These are phyloP conservation scores for Oscheius sp. DNA, from an alignment of 1,140 invertebrate genomes.

Conservation along the genomic window DNA sequence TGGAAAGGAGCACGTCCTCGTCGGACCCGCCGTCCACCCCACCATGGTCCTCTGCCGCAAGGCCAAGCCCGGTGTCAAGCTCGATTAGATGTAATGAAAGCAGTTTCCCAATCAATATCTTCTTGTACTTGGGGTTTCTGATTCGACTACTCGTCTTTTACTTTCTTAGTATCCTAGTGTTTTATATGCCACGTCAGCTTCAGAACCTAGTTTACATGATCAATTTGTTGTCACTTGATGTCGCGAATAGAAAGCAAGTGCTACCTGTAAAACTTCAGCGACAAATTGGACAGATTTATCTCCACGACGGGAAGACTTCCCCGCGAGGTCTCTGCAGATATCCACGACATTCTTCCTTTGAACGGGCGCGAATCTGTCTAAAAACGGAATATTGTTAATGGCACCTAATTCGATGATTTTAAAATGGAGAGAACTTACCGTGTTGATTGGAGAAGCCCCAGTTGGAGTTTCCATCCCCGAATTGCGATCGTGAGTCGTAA, in stretches of 20 bases:
- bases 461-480: too few species aligned
- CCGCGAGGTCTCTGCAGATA: background rate
- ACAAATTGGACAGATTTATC: background rate
- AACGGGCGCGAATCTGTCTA: background rate
- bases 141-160: too few species aligned
- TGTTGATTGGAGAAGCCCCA: too few species aligned
- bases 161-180: too few species aligned
- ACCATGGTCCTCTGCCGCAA: slow-evolving; percentile 43
- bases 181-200: too few species aligned
- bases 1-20: slow-evolving; percentile 38
- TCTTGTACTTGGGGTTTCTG: too few species aligned
- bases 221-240: too few species aligned
- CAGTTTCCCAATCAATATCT: too few species aligned
- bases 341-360: background rate
- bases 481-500: too few species aligned
- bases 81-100: slow-evolving; percentile 30
- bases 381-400: background rate
- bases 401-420: background rate
- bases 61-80: slow-evolving; percentile 37
- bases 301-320: background rate
- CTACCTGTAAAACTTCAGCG: background rate
- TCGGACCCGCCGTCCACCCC: slow-evolving; percentile 43
- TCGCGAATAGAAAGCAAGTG: too few species aligned
- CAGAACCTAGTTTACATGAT: too few species aligned
- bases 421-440: background rate